These are phyloP conservation scores for Plecotus auritus DNA, from an alignment of 2,113 vertebrate species.

Conservation along the genomic window DNA sequence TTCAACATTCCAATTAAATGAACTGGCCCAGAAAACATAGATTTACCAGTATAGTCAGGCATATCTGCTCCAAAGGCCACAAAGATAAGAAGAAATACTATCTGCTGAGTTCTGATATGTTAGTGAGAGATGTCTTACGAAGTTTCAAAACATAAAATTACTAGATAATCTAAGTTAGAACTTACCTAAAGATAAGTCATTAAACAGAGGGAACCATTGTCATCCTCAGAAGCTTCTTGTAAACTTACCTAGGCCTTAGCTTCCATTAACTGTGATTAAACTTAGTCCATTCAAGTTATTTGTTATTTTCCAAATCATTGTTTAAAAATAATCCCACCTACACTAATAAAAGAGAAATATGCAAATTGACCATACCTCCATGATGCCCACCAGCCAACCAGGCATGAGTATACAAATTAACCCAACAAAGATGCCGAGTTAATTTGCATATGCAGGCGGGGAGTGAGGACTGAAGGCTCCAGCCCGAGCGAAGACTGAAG, in stretches of 20 bases:
- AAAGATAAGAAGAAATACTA: not conserved
- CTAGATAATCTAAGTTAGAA: not conserved
- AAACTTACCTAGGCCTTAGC: not conserved
- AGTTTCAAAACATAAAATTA: not conserved
- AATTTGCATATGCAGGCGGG: too few species aligned
- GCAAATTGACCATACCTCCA: too few species aligned
- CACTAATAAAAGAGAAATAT: too few species aligned
- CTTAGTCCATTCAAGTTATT: not conserved
- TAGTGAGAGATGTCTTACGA: not conserved
- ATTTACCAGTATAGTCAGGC: not conserved
- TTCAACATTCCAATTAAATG: not conserved
- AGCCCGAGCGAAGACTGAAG: too few species aligned
- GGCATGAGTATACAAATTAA: too few species aligned
- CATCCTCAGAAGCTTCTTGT: not conserved
- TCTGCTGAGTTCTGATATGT: not conserved
- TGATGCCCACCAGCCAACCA: too few species aligned
- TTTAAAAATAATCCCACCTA: too few species aligned
- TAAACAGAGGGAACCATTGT: not conserved
- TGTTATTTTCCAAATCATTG: not conserved
- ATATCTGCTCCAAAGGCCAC: not conserved
- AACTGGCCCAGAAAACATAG: not conserved
- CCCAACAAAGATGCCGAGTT: too few species aligned
- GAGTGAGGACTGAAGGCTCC: too few species aligned
- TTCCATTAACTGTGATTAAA: not conserved
- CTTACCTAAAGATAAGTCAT: not conserved